Evolutionary conservation across 2,888 invertebrate genomes (phyloP), one percentile per base, ranked within the genome.

Genomic region (Pachydiplax longipennis): DNA sequence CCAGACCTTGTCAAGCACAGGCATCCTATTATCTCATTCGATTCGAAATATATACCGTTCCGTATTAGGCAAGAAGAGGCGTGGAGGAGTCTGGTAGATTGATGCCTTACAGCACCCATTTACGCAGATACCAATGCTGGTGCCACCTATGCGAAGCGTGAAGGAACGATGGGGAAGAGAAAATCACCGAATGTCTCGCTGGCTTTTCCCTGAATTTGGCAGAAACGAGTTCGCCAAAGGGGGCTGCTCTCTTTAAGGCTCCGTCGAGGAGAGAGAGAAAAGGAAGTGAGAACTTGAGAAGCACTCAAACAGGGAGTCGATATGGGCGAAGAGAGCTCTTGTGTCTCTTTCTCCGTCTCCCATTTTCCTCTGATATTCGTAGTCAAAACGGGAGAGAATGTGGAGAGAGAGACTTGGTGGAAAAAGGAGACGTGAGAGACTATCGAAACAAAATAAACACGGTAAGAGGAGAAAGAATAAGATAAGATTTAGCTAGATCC

Each of bases 241-340:
- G 61, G 61, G 25, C 6, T 31, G n/a, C 25, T 73, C 73, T 73
- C 73, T 73, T 73, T 73, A 73, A 73, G 65, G 65, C 25, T 6
- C 31, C 35, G 82, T n/a, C 3, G 58, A 22, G 58, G 58, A 83
- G 31, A 58, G 18, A 61, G 58, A 18, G 25, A 18, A 35, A 35
- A 35, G 18, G 65, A 15, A n/a, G 58, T 35, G 22, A 22, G n/a
- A n/a, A 65, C 35, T 10, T 6, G 65, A n/a, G n/a, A 37, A 65
- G 37, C 37, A 87, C 87, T 87, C 87, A 3, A 83, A 83, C 15
- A 18, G 58, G 53, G 65, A 87, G 87, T 87, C 65, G 65, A 87
- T 87, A 87, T 37, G 87, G 31, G 87, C 87, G 8, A 58, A 58
- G 58, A 22, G 53, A 35, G 44, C 44, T 44, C 31, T 35, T 44